Percentiles rank a stretch among this genome's conserved stretches.
Conservation (phyloP, 2,888 invertebrate genomes). For the Tribolium freemani region DNA sequence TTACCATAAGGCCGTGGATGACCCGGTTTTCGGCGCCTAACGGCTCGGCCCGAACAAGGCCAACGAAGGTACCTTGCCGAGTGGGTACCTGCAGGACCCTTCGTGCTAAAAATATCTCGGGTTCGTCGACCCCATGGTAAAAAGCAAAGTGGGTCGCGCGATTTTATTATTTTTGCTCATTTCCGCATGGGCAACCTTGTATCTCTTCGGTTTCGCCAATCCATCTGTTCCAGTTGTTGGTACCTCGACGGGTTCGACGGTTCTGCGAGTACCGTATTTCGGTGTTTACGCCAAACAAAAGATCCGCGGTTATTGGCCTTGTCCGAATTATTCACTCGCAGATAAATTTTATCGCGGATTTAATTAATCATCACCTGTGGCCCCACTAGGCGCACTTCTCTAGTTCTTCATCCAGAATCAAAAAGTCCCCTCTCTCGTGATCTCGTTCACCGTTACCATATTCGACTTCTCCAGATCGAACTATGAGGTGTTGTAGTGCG, state of each 20-base stretch:
- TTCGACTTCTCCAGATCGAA: conserved; percentile 33
- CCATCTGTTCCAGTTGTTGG: conserved; percentile 43
- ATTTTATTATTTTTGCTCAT: conserved; percentile 53
- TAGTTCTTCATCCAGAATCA: conserved; percentile 51
- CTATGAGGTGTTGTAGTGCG: conserved; percentile 30
- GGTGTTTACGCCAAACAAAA: conserved; percentile 10
- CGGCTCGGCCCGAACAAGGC: conserved; percentile 53
- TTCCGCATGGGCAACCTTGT: conserved; percentile 56
- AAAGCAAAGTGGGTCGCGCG: conserved; percentile 47
- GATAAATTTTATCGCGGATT: conserved; percentile 21
- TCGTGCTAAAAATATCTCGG: conserved; percentile 24
- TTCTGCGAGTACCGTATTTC: conserved; percentile 49
- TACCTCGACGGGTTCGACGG: conserved; percentile 36
- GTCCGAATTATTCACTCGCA: conserved; percentile 17
- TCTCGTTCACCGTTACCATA: conserved; percentile 55
- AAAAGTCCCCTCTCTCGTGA: conserved; percentile 36
- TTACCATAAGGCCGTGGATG: conserved; percentile 15
- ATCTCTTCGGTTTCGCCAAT: conserved; percentile 37
- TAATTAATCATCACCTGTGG: conserved; percentile 5
- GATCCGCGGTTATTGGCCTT: conserved; percentile 19
- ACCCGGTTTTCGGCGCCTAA: conserved; percentile 52
- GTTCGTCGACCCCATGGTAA: conserved; percentile 39
- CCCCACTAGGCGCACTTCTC: conserved; percentile 56
- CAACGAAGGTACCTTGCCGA: conserved; percentile 49
- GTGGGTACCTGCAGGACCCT: conserved; percentile 25